A percentile compares a stretch with the other conserved stretches of the same genome.
Conservation (phyloP, 2,113 vertebrate species). For the Macheiramphus alcinus region DNA sequence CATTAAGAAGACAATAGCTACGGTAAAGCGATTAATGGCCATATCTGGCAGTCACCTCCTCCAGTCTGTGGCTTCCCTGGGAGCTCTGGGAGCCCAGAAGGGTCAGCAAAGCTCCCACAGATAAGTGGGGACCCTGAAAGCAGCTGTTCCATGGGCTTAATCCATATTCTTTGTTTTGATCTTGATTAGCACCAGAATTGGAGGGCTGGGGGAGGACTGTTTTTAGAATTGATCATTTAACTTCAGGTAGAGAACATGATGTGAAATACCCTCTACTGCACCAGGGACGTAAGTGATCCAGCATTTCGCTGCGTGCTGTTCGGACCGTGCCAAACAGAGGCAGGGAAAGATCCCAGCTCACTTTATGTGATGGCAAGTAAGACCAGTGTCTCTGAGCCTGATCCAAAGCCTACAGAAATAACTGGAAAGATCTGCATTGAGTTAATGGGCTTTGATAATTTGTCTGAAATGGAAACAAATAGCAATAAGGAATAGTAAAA, state of each 20-base stretch:
- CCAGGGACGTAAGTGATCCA: background rate
- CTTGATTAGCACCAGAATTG: background rate
- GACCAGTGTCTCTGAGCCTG: background rate
- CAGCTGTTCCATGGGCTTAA: background rate
- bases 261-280: background rate
- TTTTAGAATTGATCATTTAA: background rate
- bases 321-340: background rate
- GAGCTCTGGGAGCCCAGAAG: background rate
- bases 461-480: background rate
- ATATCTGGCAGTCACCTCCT: background rate
- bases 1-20: background rate
- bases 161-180: background rate
- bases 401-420: background rate
- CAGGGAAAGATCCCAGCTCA: background rate
- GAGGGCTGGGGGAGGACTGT: fast-evolving
- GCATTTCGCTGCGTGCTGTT: background rate
- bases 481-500: background rate
- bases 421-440: background rate
- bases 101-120: background rate
- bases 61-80: background rate
- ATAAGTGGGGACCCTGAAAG: background rate
- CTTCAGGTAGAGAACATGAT: background rate
- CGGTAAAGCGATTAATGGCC: background rate
- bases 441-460: background rate
- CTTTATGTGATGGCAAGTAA: background rate